These are phyloP conservation scores for Mustela nigripes DNA, from an alignment of 2,113 vertebrate species.

Conservation along the genomic window DNA sequence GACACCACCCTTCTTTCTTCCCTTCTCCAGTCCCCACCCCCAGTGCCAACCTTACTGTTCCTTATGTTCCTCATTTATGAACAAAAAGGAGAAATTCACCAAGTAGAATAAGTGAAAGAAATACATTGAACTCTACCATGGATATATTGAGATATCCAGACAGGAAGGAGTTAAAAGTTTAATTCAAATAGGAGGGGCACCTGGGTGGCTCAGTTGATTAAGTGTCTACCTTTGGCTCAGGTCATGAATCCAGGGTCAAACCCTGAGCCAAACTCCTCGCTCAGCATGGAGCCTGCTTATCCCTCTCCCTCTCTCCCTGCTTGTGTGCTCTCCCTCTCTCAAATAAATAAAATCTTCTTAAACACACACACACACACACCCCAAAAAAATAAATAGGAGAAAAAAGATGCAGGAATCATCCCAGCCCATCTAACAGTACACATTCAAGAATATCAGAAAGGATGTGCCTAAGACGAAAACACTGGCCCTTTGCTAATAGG, in stretches of 20 bases:
- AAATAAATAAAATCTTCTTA: too few species aligned
- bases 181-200: background rate
- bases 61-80: constrained; percentile 6
- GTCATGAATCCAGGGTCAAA: too few species aligned
- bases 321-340: too few species aligned
- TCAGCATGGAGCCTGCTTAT: too few species aligned
- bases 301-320: too few species aligned
- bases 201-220: background rate
- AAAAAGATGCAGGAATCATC: background rate
- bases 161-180: constrained; percentile 5
- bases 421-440: background rate
- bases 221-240: background rate
- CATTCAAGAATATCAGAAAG: background rate
- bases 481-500: background rate
- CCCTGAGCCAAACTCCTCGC: too few species aligned
- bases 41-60: background rate
- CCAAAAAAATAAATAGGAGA: background rate
- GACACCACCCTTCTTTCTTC: background rate
- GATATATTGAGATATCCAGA: background rate
- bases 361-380: too few species aligned
- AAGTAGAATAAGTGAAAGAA: background rate
- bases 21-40: background rate
- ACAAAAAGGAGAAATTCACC: constrained; percentile 17
- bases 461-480: background rate
- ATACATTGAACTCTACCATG: background rate